Percentiles rank a stretch among this genome's conserved stretches.
phyloP scores from a whole-genome alignment of 2,888 invertebrate species.

The Salpingus planirostris region DNA sequence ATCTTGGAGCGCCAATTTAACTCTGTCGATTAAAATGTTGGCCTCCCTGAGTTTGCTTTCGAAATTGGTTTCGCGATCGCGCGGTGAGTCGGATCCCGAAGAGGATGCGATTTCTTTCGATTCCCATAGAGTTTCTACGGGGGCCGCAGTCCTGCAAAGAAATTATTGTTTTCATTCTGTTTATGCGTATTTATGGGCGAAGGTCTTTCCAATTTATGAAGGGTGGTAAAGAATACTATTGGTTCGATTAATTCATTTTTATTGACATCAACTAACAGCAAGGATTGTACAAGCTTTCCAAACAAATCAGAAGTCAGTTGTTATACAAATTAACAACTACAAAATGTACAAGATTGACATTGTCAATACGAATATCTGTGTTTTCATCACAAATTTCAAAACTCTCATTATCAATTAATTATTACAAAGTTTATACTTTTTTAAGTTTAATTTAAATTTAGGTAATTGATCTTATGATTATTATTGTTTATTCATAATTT shows the following conservation, averaged over 20 bases:
- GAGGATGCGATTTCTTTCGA: slow-evolving; percentile 3
- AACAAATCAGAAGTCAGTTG: slow-evolving; percentile 29
- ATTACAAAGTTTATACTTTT: too few species aligned
- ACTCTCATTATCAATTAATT: too few species aligned
- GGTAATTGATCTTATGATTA: too few species aligned
- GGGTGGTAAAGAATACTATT: too few species aligned
- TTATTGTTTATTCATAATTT: too few species aligned
- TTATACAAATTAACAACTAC: slow-evolving; percentile 35
- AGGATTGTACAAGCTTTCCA: slow-evolving; percentile 40
- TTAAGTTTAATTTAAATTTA: too few species aligned
- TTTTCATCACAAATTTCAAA: slow-evolving; percentile 32
- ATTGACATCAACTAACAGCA: slow-evolving; percentile 41
- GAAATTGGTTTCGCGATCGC: slow-evolving; percentile 7
- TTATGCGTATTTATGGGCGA: too few species aligned
- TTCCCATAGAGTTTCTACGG: slow-evolving; percentile 1
- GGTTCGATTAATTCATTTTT: too few species aligned
- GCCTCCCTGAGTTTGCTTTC: slow-evolving; percentile 25
- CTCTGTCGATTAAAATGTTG: slow-evolving; percentile 24
- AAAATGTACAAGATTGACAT: slow-evolving; percentile 38
- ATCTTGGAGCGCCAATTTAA: slow-evolving; percentile 24
- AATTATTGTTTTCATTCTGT: too few species aligned
- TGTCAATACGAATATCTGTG: slow-evolving; percentile 40
- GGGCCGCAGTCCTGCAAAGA: slow-evolving; percentile 1
- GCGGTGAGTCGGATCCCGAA: background rate
- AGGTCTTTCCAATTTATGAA: too few species aligned